A percentile compares a stretch with the other conserved stretches of the same genome.
Conservation (phyloP, 2,113 vertebrate species). For the Corythornis cristatus region DNA sequence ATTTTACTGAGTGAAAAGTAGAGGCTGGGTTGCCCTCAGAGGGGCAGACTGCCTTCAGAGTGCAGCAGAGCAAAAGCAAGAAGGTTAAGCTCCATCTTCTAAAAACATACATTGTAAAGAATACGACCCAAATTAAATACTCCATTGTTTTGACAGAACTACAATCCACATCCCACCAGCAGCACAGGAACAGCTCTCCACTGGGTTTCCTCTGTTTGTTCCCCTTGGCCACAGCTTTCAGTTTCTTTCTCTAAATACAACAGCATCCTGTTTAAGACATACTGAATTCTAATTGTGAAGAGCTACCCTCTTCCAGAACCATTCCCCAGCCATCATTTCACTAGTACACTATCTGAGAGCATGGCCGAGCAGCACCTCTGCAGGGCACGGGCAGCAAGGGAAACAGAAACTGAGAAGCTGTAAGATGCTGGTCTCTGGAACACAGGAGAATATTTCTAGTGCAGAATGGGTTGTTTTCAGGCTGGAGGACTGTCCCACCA, state of each 20-base stretch:
- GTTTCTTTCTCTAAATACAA: constrained; percentile 25
- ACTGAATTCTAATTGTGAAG: background rate
- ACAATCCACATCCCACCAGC: background rate
- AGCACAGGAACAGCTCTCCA: background rate
- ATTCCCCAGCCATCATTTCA: background rate
- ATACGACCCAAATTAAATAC: background rate
- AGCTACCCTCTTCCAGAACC: background rate
- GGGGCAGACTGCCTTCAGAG: background rate
- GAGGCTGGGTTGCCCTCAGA: background rate
- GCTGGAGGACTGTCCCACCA: background rate
- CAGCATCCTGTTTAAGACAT: background rate
- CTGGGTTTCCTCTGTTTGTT: background rate
- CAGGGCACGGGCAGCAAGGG: background rate
- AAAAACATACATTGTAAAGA: background rate
- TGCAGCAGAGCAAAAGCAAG: background rate
- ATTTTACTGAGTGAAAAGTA: background rate
- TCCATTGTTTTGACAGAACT: background rate
- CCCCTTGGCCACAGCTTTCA: background rate
- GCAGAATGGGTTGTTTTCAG: background rate
- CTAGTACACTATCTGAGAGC: background rate
- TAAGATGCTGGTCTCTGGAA: accelerated
- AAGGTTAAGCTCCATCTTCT: background rate
- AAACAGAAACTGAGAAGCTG: background rate
- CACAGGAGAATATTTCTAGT: background rate
- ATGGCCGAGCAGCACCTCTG: background rate